A percentile compares a stretch with the other conserved stretches of the same genome.
Evolutionary conservation across 2,888 invertebrate species (phyloP).

Genomic region (Phymatocera aterrima): DNA sequence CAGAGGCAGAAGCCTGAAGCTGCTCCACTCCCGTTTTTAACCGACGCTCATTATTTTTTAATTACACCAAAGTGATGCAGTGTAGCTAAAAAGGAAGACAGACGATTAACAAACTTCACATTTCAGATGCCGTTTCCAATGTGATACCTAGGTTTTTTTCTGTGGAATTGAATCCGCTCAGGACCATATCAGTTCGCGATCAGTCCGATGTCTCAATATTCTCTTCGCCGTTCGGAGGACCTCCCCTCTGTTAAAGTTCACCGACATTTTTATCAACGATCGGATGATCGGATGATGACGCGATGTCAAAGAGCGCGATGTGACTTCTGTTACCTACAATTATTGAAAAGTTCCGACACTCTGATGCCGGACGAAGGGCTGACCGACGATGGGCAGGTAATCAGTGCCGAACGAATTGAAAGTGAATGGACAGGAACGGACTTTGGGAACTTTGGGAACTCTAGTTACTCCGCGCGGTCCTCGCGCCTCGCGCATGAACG

Average conservation of each 20-base stretch:
- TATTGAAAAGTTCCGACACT: too few species aligned
- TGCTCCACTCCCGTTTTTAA: not conserved
- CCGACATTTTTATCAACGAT: too few species aligned
- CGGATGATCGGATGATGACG: not conserved
- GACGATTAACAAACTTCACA: not conserved
- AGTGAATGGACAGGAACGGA: conserved; percentile 34
- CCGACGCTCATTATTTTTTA: conserved; percentile 24
- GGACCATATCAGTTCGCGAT: too few species aligned
- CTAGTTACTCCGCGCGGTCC: conserved; percentile 24
- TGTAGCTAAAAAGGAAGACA: not conserved
- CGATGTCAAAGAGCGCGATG: not conserved
- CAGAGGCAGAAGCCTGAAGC: conserved; percentile 45
- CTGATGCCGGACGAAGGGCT: too few species aligned
- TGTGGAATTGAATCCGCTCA: not conserved
- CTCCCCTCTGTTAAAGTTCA: not conserved
- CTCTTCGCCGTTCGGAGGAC: not conserved
- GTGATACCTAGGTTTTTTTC: not conserved
- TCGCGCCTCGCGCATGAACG: conserved; percentile 38
- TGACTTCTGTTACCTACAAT: too few species aligned
- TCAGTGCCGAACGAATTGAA: conserved; percentile 34
- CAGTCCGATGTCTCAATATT: not conserved
- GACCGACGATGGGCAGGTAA: not conserved
- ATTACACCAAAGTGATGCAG: conserved; percentile 4
- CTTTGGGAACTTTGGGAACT: conserved; percentile 34
- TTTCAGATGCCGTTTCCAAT: too few species aligned